A percentile compares a stretch with the other conserved stretches of the same genome.
phyloP scores from a whole-genome alignment of 1,140 invertebrate genomes.

The Drosophila sp. region DNA sequence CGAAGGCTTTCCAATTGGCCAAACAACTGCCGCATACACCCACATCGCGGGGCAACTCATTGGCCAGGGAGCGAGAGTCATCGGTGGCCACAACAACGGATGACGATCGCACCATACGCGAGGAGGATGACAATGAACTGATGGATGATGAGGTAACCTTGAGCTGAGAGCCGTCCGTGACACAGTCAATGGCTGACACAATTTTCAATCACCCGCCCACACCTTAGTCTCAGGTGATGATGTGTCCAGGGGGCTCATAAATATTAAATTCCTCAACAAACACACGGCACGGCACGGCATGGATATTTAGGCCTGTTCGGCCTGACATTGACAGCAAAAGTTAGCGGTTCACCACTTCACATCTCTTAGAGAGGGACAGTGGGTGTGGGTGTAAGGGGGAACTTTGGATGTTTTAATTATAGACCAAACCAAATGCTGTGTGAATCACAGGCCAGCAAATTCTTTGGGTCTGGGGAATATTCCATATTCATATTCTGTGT shows the following conservation, averaged over 20 bases:
- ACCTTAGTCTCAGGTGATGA: conserved; percentile 30
- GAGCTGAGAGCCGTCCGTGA: conserved; percentile 35
- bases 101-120: conserved; percentile 78
- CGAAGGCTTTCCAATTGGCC: conserved; percentile 89
- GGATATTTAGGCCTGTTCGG: conserved; percentile 14
- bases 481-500: conserved; percentile 37
- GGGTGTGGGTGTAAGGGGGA: background rate
- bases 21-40: conserved; percentile 84
- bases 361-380: conserved; percentile 6
- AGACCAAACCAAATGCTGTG: conserved; percentile 25
- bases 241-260: conserved; percentile 38
- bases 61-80: conserved; percentile 84
- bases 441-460: conserved; percentile 59
- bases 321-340: conserved; percentile 68
- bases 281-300: conserved; percentile 51
- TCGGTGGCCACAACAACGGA: conserved; percentile 58
- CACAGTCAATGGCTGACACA: conserved; percentile 35
- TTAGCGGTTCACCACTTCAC: conserved; percentile 51
- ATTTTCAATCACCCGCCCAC: conserved; percentile 25
- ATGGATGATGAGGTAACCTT: conserved; percentile 58
- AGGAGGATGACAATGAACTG: conserved; percentile 76
- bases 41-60: conserved; percentile 77
- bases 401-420: conserved; percentile 47
- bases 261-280: conserved; percentile 55
- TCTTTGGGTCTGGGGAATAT: conserved; percentile 43